A percentile compares a stretch with the other conserved stretches of the same genome.
Conservation (phyloP, 2,888 invertebrate species). For the Drosophila tripunctata region DNA sequence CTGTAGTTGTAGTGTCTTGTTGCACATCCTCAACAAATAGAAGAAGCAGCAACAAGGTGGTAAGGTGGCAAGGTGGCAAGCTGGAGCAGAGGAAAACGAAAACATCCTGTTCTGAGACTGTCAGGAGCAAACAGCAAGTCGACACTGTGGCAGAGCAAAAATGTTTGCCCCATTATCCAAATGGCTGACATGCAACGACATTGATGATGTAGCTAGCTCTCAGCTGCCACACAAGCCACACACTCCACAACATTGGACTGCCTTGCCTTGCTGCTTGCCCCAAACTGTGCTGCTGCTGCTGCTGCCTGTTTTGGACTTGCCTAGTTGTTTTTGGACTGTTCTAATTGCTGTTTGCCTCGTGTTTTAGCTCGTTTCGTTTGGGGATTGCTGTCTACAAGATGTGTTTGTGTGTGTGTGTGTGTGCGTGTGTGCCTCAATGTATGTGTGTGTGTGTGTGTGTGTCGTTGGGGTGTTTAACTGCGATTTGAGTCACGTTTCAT, state of each 20-base stretch:
- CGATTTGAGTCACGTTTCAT: slow-evolving; percentile 81
- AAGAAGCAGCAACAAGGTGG: background rate
- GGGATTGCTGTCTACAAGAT: no score
- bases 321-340: slow-evolving; percentile 63
- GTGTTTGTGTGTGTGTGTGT: slow-evolving; percentile 10
- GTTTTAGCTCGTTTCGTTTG: slow-evolving; percentile 67
- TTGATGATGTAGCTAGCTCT: slow-evolving; percentile 69
- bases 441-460: slow-evolving; percentile 29
- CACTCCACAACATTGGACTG: no score
- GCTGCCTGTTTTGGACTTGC: slow-evolving; percentile 46
- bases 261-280: background rate
- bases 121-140: slow-evolving; percentile 50
- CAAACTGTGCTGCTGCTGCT: background rate
- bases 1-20: slow-evolving; percentile 49
- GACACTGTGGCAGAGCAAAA: slow-evolving; percentile 46
- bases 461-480: slow-evolving; percentile 72
- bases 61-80: no score
- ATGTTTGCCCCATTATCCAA: slow-evolving; percentile 72
- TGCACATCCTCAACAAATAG: slow-evolving; percentile 43
- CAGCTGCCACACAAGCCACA: background rate
- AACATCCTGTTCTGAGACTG: slow-evolving; percentile 45
- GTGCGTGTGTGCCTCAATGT: no score
- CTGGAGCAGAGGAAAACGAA: background rate
- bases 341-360: slow-evolving; percentile 77
- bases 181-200: slow-evolving; percentile 77